These are phyloP conservation scores for Paralichthys olivaceus DNA, from an alignment of 2,113 vertebrate species.

Conservation along the genomic window DNA sequence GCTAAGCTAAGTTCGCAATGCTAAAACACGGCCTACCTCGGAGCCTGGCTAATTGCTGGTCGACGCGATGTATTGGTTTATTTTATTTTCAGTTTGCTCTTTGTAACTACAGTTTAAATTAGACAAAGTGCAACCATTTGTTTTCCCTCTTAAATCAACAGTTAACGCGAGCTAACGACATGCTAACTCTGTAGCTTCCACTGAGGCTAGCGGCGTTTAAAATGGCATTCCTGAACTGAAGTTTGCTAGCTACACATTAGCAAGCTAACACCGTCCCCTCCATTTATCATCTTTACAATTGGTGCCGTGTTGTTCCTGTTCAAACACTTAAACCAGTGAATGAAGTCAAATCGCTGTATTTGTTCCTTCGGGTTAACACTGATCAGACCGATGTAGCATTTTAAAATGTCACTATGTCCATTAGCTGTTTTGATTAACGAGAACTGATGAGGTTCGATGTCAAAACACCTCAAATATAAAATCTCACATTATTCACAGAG, in stretches of 20 bases:
- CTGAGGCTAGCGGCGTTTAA: slow-evolving; percentile 31
- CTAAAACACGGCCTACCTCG: slow-evolving; percentile 61
- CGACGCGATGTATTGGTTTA: neutral
- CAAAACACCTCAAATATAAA: neutral
- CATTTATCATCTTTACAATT: neutral
- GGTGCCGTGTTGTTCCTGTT: neutral
- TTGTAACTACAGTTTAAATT: neutral
- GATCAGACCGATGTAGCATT: neutral
- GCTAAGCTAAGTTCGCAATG: slow-evolving; percentile 58
- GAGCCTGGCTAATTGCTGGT: slow-evolving; percentile 36
- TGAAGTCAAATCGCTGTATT: neutral
- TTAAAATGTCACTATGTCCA: neutral
- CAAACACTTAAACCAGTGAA: neutral
- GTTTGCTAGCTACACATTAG: slow-evolving; percentile 17
- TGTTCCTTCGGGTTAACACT: neutral
- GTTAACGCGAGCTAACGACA: no score
- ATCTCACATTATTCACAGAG: neutral
- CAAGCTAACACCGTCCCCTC: neutral
- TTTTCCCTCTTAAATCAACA: neutral
- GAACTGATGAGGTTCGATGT: slow-evolving; percentile 2
- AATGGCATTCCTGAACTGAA: slow-evolving; percentile 55
- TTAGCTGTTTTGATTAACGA: slow-evolving; percentile 50
- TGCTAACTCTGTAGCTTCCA: neutral
- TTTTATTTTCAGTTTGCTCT: neutral
- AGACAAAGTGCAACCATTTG: no score